Conservation (phyloP, 2,888 invertebrate species). For the Ferrisia virgata region DNA sequence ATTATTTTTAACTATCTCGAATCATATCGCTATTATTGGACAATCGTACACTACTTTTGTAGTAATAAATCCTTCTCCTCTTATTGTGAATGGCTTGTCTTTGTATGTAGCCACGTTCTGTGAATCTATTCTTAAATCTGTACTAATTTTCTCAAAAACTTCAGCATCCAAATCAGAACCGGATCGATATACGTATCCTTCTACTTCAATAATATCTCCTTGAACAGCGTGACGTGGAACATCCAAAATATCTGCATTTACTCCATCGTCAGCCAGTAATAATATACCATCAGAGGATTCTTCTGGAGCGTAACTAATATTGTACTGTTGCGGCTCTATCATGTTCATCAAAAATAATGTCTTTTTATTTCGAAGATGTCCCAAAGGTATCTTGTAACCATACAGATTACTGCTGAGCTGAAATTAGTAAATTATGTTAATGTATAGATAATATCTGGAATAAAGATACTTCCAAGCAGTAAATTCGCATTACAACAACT, state of each 20-base stretch:
- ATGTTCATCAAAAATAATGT: constrained; percentile 57
- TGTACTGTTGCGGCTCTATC: constrained; percentile 63
- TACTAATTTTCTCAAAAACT: constrained; percentile 82
- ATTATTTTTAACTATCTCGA: too few species aligned
- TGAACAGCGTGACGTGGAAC: constrained; percentile 68
- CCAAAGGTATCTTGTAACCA: not conserved
- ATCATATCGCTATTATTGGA: not conserved
- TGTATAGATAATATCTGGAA: constrained; percentile 61
- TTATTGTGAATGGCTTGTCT: constrained; percentile 64
- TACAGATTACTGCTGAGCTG: constrained; percentile 55
- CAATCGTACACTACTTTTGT: not conserved
- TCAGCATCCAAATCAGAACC: constrained; percentile 68
- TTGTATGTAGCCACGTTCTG: constrained; percentile 74
- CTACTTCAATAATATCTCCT: constrained; percentile 60
- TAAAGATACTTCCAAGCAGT: too few species aligned
- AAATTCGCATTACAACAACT: not conserved
- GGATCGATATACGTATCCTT: constrained; percentile 65
- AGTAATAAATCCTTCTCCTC: constrained; percentile 65
- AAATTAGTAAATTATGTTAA: constrained; percentile 61
- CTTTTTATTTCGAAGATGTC: not conserved
- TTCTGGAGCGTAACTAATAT: constrained; percentile 61
- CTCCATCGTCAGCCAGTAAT: constrained; percentile 81
- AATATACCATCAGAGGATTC: constrained; percentile 85
- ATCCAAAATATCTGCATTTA: constrained; percentile 74
- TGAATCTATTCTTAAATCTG: constrained; percentile 73